Conservation (phyloP, 2,113 vertebrate genomes). For the Centropus unirufus region DNA sequence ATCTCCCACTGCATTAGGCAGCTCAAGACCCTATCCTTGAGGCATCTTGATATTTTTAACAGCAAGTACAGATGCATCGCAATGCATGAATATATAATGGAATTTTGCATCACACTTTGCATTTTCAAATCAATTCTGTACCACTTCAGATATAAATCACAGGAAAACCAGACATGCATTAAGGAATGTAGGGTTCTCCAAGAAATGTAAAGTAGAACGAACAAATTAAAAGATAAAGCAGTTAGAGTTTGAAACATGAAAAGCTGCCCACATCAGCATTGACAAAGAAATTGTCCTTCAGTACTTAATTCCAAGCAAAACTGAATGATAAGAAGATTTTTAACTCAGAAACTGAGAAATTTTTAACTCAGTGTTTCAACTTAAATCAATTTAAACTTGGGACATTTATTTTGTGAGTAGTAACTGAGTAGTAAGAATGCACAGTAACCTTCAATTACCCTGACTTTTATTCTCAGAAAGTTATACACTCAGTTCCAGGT, state of each 20-base stretch:
- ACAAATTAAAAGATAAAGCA: not conserved
- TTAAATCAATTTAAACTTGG: not conserved
- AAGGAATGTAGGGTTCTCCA: not conserved
- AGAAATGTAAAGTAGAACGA: not conserved
- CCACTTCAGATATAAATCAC: not conserved
- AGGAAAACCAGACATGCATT: not conserved
- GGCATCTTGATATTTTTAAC: not conserved
- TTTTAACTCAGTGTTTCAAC: not conserved
- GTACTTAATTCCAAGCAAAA: not conserved
- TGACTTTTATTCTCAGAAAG: not conserved
- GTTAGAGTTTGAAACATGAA: not conserved
- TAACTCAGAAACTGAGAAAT: not conserved
- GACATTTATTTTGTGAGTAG: not conserved
- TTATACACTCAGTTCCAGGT: not conserved
- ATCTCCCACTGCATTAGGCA: too few relatives aligned
- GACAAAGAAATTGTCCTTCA: not conserved
- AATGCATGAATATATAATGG: not conserved
- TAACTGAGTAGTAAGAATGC: not conserved
- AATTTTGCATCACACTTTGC: not conserved
- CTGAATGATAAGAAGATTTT: not conserved
- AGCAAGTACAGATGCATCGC: not conserved
- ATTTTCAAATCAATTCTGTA: not conserved
- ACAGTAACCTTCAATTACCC: not conserved
- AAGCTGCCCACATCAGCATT: not conserved
- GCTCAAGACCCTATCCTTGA: not conserved